Base-by-base conservation (phyloP, 2,888 invertebrate genomes). In the Spilarctia lutea region DNA sequence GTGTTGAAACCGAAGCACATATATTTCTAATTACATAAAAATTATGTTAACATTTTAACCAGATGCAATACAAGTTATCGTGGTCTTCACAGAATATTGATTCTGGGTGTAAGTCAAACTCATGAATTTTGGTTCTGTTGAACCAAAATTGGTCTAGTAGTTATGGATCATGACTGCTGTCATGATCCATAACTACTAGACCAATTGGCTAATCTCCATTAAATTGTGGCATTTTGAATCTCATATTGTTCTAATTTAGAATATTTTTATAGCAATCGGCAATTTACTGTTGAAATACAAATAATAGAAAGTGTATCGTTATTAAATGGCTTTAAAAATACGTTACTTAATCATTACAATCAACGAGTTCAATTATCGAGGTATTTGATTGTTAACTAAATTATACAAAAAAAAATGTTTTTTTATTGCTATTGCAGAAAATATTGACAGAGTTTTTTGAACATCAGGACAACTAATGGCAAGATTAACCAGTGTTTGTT, bases 211-310 rank as follows among this genome's bases (percentile, higher is more conserved):
- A 24, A 24, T 56, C n/a, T 78, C 74, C 71, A 71, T 79, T 70
- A 74, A 79, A 76, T 69, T 56, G 35, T 71, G 68, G 60, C 68
- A 33, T 42, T 78, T 76, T 67, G 74, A 66, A 75, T 65, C 76
- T 72, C n/a, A 76, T 56, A 75, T 81, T 77, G 24, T 65, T 71
- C 71, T 33, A 48, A 65, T 73, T 76, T 79, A 73, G 20, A 27
- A 45, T 66, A 65, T 30, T 39, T 56, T 35, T 65, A 33, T 33
- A 8, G 35, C 3, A 71, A 71, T 65, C 48, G 33, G 30, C 52
- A 52, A n/a, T n/a, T n/a, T 11, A 33, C 7, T 35, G 35, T 56
- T 16, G 6, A n/a, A 56, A 35, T 69, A 33, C 16, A 52, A 56
- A 35, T n/a, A 52, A 52, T 39, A 56, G 52, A 69, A 69, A 52